A percentile compares a stretch with the other conserved stretches of the same genome.
phyloP scores from a whole-genome alignment of 30 jellyfish, hydroid and myxozoan genomes.

The Chrysaora quinquecirrha region DNA sequence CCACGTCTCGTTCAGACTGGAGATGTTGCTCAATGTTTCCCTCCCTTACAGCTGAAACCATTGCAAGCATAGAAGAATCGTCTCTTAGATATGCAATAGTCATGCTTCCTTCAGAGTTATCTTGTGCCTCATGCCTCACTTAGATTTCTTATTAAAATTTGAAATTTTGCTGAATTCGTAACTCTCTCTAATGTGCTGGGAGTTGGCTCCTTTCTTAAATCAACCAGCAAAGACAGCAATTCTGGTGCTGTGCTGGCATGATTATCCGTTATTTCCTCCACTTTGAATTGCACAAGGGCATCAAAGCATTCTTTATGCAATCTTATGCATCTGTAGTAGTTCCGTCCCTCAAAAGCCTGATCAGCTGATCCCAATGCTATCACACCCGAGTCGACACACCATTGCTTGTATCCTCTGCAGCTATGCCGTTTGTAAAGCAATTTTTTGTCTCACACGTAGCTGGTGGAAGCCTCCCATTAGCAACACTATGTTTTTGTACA shows the following conservation, averaged over 20 bases:
- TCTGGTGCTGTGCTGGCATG: slow-evolving; percentile 8
- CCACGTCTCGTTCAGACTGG: slow-evolving; percentile 45
- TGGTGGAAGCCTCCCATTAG: slow-evolving; percentile 60
- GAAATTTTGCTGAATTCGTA: not conserved
- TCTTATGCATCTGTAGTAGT: slow-evolving; percentile 42
- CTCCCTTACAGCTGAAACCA: slow-evolving; percentile 57
- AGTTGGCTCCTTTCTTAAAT: slow-evolving; percentile 13
- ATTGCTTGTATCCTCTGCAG: slow-evolving; percentile 58
- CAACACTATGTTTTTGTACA: not conserved
- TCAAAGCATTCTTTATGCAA: slow-evolving; percentile 8
- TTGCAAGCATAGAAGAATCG: slow-evolving; percentile 42
- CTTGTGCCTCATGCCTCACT: not conserved
- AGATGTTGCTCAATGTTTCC: slow-evolving; percentile 39
- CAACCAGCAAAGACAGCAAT: not conserved
- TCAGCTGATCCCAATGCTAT: slow-evolving; percentile 46
- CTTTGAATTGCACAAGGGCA: slow-evolving; percentile 28
- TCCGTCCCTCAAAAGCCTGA: slow-evolving; percentile 31
- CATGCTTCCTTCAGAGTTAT: slow-evolving; percentile 18
- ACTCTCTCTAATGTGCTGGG: slow-evolving; percentile 17
- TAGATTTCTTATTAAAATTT: not conserved
- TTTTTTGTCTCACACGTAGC: slow-evolving; percentile 38
- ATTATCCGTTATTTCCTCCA: slow-evolving; percentile 17
- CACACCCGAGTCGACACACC: slow-evolving; percentile 48
- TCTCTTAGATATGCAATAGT: slow-evolving; percentile 41
- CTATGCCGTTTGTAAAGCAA: slow-evolving; percentile 34